Conservation (phyloP, 2,797 vertebrate species). For the Poeciliopsis presidionis region DNA sequence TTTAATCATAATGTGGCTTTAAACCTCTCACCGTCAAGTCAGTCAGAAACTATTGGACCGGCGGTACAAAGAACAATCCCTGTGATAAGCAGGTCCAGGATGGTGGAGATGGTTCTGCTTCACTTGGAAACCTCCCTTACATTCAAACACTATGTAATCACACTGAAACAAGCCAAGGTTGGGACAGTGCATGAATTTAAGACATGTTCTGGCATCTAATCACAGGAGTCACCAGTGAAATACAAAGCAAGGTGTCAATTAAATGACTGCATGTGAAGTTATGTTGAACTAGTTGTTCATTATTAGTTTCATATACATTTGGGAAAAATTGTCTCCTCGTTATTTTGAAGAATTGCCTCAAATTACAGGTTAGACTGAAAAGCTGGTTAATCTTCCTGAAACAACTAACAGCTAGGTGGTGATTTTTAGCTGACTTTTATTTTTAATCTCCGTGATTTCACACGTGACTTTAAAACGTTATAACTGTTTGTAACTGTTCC, state of each 20-base stretch:
- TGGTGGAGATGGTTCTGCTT: conserved; percentile 28
- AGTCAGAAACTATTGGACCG: conserved; percentile 20
- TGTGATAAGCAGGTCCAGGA: conserved; percentile 42
- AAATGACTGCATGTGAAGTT: no score
- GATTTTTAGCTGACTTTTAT: neutral
- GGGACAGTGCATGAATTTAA: neutral
- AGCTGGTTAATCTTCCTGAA: neutral
- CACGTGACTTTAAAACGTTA: neutral
- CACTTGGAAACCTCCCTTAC: conserved; percentile 13
- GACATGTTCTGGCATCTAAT: neutral
- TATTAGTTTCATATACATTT: neutral
- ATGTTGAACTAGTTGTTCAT: neutral
- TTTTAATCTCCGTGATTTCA: neutral
- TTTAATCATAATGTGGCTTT: conserved; percentile 18
- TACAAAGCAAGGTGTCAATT: neutral
- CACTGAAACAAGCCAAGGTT: neutral
- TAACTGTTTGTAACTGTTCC: neutral
- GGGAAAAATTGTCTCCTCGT: neutral
- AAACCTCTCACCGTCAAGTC: conserved; percentile 19
- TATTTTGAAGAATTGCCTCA: neutral
- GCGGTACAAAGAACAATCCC: conserved; percentile 44
- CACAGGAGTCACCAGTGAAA: neutral
- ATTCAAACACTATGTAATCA: conserved; percentile 2
- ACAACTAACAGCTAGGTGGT: neutral
- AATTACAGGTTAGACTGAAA: neutral